A percentile compares a stretch with the other conserved stretches of the same genome.
phyloP scores from a whole-genome alignment of 2,113 vertebrate species.

The Morphnarchus princeps region DNA sequence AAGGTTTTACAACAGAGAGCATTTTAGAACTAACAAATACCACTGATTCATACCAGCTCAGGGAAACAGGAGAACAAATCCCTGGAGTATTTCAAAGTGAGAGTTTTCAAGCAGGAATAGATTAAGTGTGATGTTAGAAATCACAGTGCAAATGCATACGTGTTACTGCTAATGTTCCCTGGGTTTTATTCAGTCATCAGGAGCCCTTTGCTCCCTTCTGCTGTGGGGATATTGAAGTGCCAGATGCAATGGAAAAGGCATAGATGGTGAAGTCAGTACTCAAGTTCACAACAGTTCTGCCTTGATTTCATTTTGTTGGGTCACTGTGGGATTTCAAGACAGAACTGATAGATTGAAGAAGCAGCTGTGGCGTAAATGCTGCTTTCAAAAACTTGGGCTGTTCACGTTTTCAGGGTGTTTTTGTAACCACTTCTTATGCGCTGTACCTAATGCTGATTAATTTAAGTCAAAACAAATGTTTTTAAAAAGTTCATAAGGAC shows the following conservation, averaged over 20 bases:
- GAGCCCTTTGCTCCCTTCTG: neutral
- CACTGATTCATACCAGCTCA: neutral
- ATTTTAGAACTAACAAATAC: neutral
- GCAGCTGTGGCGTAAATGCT: neutral
- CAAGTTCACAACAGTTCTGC: neutral
- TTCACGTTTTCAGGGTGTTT: neutral
- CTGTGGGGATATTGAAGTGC: neutral
- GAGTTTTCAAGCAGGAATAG: slow-evolving; percentile 2
- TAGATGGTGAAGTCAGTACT: neutral
- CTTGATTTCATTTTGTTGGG: neutral
- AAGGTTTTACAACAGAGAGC: neutral
- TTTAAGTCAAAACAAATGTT: neutral
- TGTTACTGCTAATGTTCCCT: neutral
- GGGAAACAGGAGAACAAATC: neutral
- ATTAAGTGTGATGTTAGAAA: neutral
- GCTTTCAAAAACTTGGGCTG: neutral
- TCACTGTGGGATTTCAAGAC: neutral
- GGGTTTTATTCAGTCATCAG: neutral
- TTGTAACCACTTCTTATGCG: neutral
- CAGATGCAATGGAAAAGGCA: neutral
- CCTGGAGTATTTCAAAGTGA: neutral
- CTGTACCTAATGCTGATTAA: neutral
- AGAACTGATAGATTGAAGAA: neutral
- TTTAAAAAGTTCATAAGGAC: neutral
- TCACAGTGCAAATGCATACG: neutral